Evolutionary conservation across 2,888 invertebrate genomes (phyloP).

Genomic region (Pasiphila rectangulata): DNA sequence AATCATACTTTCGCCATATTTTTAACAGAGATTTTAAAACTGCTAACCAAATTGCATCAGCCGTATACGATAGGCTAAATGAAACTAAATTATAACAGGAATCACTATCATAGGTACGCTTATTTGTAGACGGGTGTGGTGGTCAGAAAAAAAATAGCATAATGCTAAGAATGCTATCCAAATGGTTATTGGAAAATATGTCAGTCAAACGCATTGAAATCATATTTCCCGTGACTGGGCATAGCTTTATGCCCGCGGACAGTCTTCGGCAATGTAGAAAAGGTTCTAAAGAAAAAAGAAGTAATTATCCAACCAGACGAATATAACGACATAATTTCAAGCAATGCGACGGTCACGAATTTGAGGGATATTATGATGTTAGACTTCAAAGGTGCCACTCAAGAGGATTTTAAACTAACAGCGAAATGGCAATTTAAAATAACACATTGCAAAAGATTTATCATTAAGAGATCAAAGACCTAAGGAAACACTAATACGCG

Average conservation of each 20-base stretch:
- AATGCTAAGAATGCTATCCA: no score
- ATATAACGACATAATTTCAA: conserved; percentile 28
- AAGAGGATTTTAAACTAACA: conserved; percentile 28
- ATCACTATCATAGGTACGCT: no score
- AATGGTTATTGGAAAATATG: no score
- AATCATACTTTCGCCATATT: no score
- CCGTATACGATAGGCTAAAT: no score
- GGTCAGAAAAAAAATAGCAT: no score
- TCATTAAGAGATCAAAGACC: conserved; percentile 30
- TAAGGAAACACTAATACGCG: conserved; percentile 15
- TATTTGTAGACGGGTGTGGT: no score
- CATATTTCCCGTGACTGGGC: not conserved
- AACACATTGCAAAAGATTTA: conserved; percentile 29
- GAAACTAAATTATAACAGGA: no score
- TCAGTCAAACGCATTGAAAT: no score
- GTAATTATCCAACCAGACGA: conserved; percentile 33
- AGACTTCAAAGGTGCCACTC: conserved; percentile 27
- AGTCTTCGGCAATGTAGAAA: conserved; percentile 22
- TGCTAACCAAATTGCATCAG: no score
- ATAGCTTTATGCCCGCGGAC: conserved; percentile 17
- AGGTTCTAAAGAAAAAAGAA: conserved; percentile 29
- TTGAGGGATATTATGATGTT: conserved; percentile 22
- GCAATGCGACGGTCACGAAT: conserved; percentile 27
- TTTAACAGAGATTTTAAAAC: no score
- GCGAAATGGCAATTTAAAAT: conserved; percentile 29